Conservation (phyloP, 64 coral and sea anemone species). For the Stichodactyla mertensii region DNA sequence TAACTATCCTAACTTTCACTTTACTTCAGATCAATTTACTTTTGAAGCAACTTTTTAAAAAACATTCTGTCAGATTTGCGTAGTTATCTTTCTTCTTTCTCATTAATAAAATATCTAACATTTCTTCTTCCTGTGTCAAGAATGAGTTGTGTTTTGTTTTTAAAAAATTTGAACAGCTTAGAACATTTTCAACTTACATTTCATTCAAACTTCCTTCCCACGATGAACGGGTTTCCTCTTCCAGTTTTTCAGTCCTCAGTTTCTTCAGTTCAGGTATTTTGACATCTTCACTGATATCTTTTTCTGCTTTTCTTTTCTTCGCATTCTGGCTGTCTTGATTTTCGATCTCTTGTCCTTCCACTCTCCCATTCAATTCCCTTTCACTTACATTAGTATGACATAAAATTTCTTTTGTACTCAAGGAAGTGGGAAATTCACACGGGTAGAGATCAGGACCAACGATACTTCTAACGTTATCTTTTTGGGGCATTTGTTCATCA, state of each 20-base stretch:
- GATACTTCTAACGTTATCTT: neutral
- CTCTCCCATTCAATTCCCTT: neutral
- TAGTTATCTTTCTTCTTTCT: too few relatives aligned
- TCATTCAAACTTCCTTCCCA: neutral
- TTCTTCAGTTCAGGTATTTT: neutral
- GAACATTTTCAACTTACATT: neutral
- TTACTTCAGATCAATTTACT: too few relatives aligned
- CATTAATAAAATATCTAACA: too few relatives aligned
- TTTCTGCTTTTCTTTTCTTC: slow-evolving; percentile 13
- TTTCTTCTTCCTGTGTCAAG: too few relatives aligned
- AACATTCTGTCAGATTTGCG: too few relatives aligned
- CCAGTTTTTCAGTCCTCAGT: neutral
- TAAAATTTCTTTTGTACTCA: neutral
- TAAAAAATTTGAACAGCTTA: too few relatives aligned
- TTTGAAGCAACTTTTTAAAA: too few relatives aligned
- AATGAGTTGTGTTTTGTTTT: too few relatives aligned
- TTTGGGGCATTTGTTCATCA: neutral
- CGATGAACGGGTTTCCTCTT: neutral
- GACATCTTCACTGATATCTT: neutral
- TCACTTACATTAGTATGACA: neutral
- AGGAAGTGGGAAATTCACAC: neutral
- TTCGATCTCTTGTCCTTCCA: neutral
- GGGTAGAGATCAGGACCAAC: neutral
- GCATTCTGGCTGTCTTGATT: neutral
- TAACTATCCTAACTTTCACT: too few relatives aligned